These are phyloP conservation scores for Amphipyra tragopoginis DNA, from an alignment of 2,888 invertebrate species.

Conservation along the genomic window DNA sequence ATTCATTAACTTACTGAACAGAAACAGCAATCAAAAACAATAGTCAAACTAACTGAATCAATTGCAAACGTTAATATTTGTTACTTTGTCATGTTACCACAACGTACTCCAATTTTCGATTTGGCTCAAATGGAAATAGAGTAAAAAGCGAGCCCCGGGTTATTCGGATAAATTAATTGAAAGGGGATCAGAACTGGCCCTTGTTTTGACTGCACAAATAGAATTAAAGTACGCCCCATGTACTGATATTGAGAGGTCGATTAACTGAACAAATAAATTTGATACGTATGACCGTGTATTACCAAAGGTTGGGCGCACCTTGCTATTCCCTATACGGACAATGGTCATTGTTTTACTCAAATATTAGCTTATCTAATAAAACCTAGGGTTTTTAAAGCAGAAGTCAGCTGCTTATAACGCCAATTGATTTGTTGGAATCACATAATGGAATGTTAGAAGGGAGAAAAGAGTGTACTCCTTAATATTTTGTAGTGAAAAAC, in stretches of 20 bases:
- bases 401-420: too few relatives aligned
- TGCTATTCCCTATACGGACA: constrained; percentile 17
- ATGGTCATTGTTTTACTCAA: constrained; percentile 5
- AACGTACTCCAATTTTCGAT: constrained; percentile 64
- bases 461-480: too few relatives aligned
- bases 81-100: constrained; percentile 52
- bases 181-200: constrained; percentile 78
- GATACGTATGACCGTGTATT: constrained; percentile 54
- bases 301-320: constrained; percentile 37
- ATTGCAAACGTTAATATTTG: constrained; percentile 24
- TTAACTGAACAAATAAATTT: constrained; percentile 76
- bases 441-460: too few relatives aligned
- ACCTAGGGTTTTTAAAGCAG: background rate
- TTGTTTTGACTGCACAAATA: constrained; percentile 85
- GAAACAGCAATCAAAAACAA: constrained; percentile 13
- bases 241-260: constrained; percentile 78
- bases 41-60: constrained; percentile 13
- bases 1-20: background rate
- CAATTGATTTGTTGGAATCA: too few relatives aligned
- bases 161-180: constrained; percentile 80
- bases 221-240: constrained; percentile 81
- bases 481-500: too few relatives aligned
- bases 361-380: constrained; percentile 13
- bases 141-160: constrained; percentile 71
- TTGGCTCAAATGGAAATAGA: constrained; percentile 70